Percentiles rank a stretch among this genome's conserved stretches.
phyloP scores from a whole-genome alignment of 2,797 vertebrate species.

The Rhincodon typus region DNA sequence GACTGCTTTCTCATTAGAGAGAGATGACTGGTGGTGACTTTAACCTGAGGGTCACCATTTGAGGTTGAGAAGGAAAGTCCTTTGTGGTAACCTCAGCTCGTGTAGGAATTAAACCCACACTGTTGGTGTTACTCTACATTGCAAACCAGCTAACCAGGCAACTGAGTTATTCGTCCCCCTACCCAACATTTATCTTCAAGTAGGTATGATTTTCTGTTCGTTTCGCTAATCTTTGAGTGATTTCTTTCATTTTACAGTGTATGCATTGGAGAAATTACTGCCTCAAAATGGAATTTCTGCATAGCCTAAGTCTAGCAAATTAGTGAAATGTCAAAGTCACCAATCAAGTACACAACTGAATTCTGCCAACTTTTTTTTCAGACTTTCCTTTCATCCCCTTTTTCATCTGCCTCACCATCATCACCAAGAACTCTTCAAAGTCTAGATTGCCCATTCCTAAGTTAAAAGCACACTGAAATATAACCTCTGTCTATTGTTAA shows the following conservation, averaged over 20 bases:
- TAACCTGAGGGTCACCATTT: too few relatives aligned
- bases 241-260: not conserved
- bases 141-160: too few relatives aligned
- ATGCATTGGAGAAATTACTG: not conserved
- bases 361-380: constrained; percentile 88
- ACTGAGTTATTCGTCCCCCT: too few relatives aligned
- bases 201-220: not conserved
- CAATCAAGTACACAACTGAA: constrained; percentile 66
- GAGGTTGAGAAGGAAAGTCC: too few relatives aligned
- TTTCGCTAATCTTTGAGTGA: not conserved
- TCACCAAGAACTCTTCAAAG: constrained; percentile 98
- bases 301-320: too few relatives aligned
- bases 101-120: too few relatives aligned
- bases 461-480: fast-evolving
- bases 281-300: not conserved
- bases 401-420: constrained; percentile 98
- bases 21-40: too few relatives aligned
- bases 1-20: too few relatives aligned
- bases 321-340: too few relatives aligned
- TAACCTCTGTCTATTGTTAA: not conserved
- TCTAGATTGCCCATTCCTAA: constrained; percentile 93
- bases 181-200: not conserved
- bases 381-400: constrained; percentile 90
- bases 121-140: too few relatives aligned
- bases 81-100: too few relatives aligned